A percentile compares a stretch with the other conserved stretches of the same genome.
phyloP scores from a whole-genome alignment of 1,140 invertebrate genomes.

The Sarcophaga bullata region DNA sequence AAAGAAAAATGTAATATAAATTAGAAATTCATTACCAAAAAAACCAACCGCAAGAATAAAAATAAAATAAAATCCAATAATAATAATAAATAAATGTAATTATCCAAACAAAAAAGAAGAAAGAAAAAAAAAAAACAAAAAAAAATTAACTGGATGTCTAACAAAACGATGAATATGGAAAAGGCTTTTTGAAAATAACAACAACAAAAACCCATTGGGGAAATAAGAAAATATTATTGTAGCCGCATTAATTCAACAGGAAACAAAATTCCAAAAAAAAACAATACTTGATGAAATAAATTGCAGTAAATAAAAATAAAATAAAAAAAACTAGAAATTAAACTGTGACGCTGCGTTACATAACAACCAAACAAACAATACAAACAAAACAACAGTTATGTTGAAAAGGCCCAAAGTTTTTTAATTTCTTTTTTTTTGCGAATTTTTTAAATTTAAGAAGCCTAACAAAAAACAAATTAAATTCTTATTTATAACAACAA shows the following conservation, averaged over 20 bases:
- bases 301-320: neutral
- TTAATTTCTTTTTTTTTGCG: neutral
- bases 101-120: neutral
- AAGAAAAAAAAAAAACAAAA: neutral
- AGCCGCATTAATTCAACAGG: neutral
- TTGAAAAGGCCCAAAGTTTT: neutral
- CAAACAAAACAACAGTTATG: neutral
- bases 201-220: neutral
- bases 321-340: slow-evolving; percentile 33
- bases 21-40: slow-evolving; percentile 10
- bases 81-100: slow-evolving; percentile 34
- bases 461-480: too few species aligned
- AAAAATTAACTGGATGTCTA: neutral
- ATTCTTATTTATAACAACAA: too few species aligned
- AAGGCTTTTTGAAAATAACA: too few species aligned
- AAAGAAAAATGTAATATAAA: slow-evolving; percentile 28
- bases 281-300: neutral
- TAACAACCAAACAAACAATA: slow-evolving; percentile 17
- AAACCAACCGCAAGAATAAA: neutral
- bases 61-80: neutral
- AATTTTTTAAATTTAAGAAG: neutral
- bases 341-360: slow-evolving; percentile 47
- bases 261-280: slow-evolving; percentile 17
- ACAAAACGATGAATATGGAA: slow-evolving; percentile 8
- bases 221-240: neutral